These are phyloP conservation scores for Cygnus olor DNA, from an alignment of 2,797 vertebrate species.

Conservation along the genomic window DNA sequence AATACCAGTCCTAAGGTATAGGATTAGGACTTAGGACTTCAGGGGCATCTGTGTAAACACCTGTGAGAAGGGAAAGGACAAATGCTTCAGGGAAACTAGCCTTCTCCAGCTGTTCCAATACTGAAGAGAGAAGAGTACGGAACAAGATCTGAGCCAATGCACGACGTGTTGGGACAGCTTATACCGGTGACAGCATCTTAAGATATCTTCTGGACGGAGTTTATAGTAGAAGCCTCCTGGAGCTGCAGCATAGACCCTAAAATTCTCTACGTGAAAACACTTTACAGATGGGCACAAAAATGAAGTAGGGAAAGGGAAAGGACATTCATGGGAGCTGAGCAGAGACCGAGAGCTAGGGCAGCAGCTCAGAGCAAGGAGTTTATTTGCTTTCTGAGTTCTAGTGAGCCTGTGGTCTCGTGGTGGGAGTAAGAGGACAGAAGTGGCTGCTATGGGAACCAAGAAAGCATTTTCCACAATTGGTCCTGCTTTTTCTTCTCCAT, in stretches of 20 bases:
- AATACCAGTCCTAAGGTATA: neutral
- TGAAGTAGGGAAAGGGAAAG: neutral
- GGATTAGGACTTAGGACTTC: neutral
- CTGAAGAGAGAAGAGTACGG: neutral
- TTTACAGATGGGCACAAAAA: neutral
- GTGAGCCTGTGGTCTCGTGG: neutral
- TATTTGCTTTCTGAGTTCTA: neutral
- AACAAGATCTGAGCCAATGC: neutral
- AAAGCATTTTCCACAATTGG: neutral
- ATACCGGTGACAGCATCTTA: rapidly evolving
- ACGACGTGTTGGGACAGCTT: neutral
- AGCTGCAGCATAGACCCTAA: neutral
- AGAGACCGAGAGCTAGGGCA: neutral
- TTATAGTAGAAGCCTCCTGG: neutral
- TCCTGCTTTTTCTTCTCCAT: neutral
- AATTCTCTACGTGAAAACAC: neutral
- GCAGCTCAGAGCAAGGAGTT: neutral
- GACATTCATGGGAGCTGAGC: neutral
- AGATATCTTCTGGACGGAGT: neutral
- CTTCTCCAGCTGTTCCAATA: neutral
- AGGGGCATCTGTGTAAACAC: neutral
- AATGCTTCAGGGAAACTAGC: neutral
- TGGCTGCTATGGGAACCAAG: neutral
- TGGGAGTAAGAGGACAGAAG: neutral
- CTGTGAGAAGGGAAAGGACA: neutral